Conservation (phyloP, 1,140 invertebrate species). For the Antheraea mylitta region DNA sequence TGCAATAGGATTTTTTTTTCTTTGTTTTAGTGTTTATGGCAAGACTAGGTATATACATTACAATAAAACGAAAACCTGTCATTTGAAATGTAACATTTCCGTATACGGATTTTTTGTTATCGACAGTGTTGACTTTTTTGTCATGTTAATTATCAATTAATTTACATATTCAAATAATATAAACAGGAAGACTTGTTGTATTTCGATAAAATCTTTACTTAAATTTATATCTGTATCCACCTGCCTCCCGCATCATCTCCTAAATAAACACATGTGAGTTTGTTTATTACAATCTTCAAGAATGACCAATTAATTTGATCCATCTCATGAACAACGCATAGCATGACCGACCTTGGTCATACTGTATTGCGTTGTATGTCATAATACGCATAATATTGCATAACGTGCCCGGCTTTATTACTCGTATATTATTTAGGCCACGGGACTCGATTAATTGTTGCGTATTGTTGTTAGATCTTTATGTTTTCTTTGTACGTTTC, state of each 20-base stretch:
- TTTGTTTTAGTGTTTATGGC: too few species aligned
- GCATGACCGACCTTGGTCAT: neutral
- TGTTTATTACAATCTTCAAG: neutral
- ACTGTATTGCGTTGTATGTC: constrained; percentile 1
- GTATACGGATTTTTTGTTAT: neutral
- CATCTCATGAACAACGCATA: neutral
- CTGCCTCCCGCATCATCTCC: too few species aligned
- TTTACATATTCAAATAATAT: neutral
- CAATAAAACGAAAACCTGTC: neutral
- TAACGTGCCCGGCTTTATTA: neutral
- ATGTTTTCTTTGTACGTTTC: too few species aligned
- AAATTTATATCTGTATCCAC: neutral
- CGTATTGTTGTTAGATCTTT: too few species aligned
- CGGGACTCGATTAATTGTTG: neutral
- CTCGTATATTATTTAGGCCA: neutral
- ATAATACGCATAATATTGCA: neutral
- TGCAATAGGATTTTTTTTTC: too few species aligned
- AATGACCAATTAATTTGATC: neutral
- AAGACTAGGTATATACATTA: too few species aligned
- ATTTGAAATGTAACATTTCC: neutral
- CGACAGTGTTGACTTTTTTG: too few species aligned
- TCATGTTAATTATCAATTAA: neutral
- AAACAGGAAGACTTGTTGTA: neutral
- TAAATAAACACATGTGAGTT: neutral
- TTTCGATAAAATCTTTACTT: neutral